Base-by-base conservation (phyloP, 2,888 invertebrate genomes). In the Eupsilia transversa region DNA sequence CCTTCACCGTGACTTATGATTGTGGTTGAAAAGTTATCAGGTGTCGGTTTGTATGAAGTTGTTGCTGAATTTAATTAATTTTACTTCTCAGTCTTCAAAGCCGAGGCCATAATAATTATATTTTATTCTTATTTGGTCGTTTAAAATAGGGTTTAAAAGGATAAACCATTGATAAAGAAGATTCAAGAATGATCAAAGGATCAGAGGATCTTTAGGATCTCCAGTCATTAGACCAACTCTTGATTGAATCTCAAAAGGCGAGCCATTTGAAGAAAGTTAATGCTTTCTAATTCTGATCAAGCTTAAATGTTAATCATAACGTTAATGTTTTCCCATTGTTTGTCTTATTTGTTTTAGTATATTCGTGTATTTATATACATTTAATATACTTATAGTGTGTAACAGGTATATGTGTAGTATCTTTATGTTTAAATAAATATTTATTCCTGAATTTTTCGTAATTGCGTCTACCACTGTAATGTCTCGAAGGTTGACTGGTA, bases 231-330 rank as follows among this genome's bases (percentile, higher is more conserved):
- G 56, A 77, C 72, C 63, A 67, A 59, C 35, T 75, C 77, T n/a
- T n/a, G n/a, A 68, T 69, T 77, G 70, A 72, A 61, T 77, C 52
- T 86, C n/a, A 76, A 77, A 79, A 77, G 56, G 35, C 73, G 59
- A 52, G 35, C 59, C 60, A 71, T 76, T 83, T 74, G 41, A 72
- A 79, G 59, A 52, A 68, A 77, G 14, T 83, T 67, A 70, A 49
- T 57, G 66, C 61, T 76, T 70, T 46, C 52, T 52, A 61, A 81
- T 84, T 79, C 66, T 76, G 68, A 81, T 77, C 77, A 77, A 69
- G 80, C 46, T 82, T 66, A 71, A 81, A 73, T 49, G 71, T 72
- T 73, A n/a, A n/a, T n/a, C n/a, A n/a, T n/a, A n/a, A n/a, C n/a
- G n/a, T n/a, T n/a, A n/a, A n/a, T n/a, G n/a, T n/a, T n/a, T n/a